These are phyloP conservation scores for Eubasilissa regina DNA, from an alignment of 1,140 invertebrate species.

Conservation along the genomic window DNA sequence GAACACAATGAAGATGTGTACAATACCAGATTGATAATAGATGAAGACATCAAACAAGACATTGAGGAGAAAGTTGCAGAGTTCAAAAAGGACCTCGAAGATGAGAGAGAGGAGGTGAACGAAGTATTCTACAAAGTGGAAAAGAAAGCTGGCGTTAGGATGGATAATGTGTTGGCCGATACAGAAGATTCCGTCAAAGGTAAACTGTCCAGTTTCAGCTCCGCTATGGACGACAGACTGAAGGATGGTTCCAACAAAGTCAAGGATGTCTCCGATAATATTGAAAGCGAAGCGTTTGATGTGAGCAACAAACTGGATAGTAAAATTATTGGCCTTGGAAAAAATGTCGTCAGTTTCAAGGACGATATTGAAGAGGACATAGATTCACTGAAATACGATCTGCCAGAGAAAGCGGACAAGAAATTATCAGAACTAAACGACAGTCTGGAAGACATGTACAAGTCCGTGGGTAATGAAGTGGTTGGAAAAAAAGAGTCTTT, in stretches of 20 bases:
- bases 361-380: constrained; percentile 56
- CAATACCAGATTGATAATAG: constrained; percentile 66
- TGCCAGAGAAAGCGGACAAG: constrained; percentile 53
- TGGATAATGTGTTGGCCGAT: constrained; percentile 44
- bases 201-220: constrained; percentile 39
- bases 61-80: constrained; percentile 57
- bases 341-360: constrained; percentile 63
- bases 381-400: constrained; percentile 50
- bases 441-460: constrained; percentile 58
- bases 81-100: constrained; percentile 45
- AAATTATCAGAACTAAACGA: constrained; percentile 51
- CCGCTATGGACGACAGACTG: constrained; percentile 22
- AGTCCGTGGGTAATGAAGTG: constrained; percentile 61
- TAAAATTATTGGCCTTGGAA: constrained; percentile 59
- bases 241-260: constrained; percentile 38
- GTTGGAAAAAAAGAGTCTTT: constrained; percentile 60
- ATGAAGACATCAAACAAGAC: constrained; percentile 62
- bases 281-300: constrained; percentile 14
- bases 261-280: constrained; percentile 14
- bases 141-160: constrained; percentile 33
- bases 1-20: constrained; percentile 66
- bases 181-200: constrained; percentile 36
- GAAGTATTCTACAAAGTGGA: constrained; percentile 59
- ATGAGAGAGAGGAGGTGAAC: constrained; percentile 66
- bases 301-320: constrained; percentile 24